These are phyloP conservation scores for Engraulis encrasicolus DNA, from an alignment of 2,113 vertebrate genomes.

Conservation along the genomic window DNA sequence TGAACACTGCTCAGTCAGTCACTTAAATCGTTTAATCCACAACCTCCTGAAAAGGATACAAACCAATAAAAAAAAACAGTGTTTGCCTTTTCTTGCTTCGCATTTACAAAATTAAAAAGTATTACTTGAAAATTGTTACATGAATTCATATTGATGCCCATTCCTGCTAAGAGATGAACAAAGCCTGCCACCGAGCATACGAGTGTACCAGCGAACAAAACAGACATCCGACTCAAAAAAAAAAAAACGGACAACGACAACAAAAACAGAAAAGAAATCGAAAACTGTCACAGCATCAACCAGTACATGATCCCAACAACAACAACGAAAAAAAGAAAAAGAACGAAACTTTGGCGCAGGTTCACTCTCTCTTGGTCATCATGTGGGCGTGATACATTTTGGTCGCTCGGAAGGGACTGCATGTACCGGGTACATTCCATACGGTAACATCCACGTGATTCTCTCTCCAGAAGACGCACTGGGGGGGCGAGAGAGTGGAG, in stretches of 20 bases:
- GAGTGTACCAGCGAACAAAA: conserved; percentile 48
- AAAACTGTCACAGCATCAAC: conserved; percentile 26
- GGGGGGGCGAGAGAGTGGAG: too few relatives aligned
- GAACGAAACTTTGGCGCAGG: conserved; percentile 41
- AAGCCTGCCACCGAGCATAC: conserved; percentile 50
- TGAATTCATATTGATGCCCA: conserved; percentile 65
- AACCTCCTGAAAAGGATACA: conserved; percentile 23
- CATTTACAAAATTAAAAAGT: conserved; percentile 65
- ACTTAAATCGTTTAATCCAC: conserved; percentile 49
- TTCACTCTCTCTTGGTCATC: neutral
- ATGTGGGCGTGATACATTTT: neutral
- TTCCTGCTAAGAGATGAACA: conserved; percentile 56
- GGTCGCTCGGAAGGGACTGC: neutral
- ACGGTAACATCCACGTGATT: neutral
- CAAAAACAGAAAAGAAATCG: conserved; percentile 5
- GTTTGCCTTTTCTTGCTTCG: conserved; percentile 40
- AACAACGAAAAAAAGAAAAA: conserved; percentile 40
- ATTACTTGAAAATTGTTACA: conserved; percentile 46
- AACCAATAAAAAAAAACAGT: conserved; percentile 36
- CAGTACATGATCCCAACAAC: conserved; percentile 43
- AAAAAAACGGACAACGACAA: neutral
- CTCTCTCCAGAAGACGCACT: conserved; percentile 35
- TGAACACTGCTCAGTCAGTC: neutral
- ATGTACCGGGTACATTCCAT: conserved; percentile 39
- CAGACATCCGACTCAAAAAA: too few relatives aligned